Conservation (phyloP, 2,113 vertebrate species). For the Peromyscus polionotus region DNA sequence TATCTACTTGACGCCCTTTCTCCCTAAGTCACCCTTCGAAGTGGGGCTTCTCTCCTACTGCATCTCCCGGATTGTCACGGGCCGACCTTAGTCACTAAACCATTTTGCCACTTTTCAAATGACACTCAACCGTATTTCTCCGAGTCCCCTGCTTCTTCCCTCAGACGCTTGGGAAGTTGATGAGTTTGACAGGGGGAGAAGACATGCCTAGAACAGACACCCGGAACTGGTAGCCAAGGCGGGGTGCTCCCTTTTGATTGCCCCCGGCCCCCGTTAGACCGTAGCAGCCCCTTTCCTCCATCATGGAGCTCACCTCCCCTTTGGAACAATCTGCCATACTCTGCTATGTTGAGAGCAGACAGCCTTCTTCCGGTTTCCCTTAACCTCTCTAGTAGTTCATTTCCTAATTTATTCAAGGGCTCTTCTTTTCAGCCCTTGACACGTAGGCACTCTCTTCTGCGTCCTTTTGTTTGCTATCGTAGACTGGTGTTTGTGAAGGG, state of each 20-base stretch:
- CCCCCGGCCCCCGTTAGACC: neutral
- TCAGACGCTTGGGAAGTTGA: neutral
- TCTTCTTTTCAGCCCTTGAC: neutral
- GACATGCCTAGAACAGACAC: neutral
- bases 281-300: neutral
- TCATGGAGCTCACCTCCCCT: neutral
- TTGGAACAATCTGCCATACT: neutral
- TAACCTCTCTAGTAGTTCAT: neutral
- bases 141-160: neutral
- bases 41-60: neutral
- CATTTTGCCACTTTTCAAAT: neutral
- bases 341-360: neutral
- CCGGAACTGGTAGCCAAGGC: neutral
- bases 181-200: neutral
- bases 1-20: neutral
- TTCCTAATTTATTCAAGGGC: neutral
- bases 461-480: neutral
- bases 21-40: neutral
- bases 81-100: neutral
- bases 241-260: neutral
- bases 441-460: neutral
- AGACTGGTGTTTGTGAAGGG: neutral
- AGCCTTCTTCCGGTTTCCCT: neutral
- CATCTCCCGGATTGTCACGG: neutral
- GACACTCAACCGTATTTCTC: neutral